A percentile compares a stretch with the other conserved stretches of the same genome.
Conservation (phyloP, 2,113 vertebrate species). For the Corythaeola cristata region DNA sequence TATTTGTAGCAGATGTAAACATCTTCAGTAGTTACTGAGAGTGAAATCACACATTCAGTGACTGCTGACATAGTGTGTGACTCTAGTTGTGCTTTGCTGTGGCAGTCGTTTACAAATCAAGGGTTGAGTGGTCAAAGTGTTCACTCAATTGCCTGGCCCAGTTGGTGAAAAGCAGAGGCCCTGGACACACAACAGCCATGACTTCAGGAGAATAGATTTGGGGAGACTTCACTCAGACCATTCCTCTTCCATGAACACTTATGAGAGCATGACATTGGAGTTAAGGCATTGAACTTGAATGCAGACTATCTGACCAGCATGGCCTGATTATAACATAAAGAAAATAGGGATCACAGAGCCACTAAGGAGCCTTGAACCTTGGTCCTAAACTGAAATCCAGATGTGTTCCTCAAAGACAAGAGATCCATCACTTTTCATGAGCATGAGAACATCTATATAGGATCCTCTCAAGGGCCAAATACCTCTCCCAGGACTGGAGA, state of each 20-base stretch:
- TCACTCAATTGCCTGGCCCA: not conserved
- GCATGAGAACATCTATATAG: not conserved
- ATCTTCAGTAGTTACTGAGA: not conserved
- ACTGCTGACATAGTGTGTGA: not conserved
- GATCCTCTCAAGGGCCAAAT: not conserved
- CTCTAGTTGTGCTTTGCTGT: not conserved
- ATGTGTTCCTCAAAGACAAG: not conserved
- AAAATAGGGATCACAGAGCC: not conserved
- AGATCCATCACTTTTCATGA: not conserved
- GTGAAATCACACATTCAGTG: not conserved
- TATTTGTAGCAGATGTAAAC: not conserved
- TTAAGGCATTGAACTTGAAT: not conserved
- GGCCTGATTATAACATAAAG: not conserved
- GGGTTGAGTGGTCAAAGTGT: not conserved
- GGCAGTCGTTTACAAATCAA: not conserved
- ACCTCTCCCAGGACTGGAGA: not conserved
- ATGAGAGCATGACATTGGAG: not conserved
- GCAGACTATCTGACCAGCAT: not conserved
- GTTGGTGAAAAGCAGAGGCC: not conserved
- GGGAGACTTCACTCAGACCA: not conserved
- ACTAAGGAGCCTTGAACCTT: not conserved
- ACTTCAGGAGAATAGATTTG: not conserved
- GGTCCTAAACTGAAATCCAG: not conserved
- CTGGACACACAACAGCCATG: not conserved
- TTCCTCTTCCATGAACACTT: not conserved